Percentiles rank a stretch among this genome's conserved stretches.
These are phyloP conservation scores for Mamestra brassicae DNA, from an alignment of 2,888 invertebrate genomes.

Conservation along the genomic window DNA sequence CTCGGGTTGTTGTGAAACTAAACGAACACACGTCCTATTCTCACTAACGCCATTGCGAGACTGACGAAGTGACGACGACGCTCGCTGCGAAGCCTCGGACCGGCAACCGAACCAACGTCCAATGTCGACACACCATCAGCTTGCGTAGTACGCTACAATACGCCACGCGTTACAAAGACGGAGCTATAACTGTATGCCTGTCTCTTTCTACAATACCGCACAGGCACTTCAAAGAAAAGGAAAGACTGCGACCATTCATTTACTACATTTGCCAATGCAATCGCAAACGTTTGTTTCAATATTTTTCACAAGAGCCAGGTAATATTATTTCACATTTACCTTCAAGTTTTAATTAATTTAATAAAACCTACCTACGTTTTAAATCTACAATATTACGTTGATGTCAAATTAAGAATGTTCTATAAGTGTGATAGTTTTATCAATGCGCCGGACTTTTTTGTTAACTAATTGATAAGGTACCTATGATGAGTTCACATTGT, in stretches of 20 bases:
- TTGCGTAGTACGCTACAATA: conserved; percentile 89
- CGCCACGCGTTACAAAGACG: conserved; percentile 81
- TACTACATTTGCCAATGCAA: conserved; percentile 88
- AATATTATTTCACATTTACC: conserved; percentile 65
- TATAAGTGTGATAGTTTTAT: neutral
- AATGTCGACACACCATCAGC: conserved; percentile 91
- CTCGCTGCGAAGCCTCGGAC: conserved; percentile 85
- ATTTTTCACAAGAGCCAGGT: conserved; percentile 77
- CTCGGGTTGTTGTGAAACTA: conserved; percentile 88
- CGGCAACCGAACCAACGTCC: conserved; percentile 90
- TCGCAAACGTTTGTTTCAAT: conserved; percentile 82
- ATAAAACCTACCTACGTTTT: conserved; percentile 7
- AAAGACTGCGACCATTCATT: conserved; percentile 86
- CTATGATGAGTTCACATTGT: neutral
- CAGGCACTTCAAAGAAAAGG: conserved; percentile 69
- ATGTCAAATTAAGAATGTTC: neutral
- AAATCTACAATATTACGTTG: conserved; percentile 2
- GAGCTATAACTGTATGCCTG: conserved; percentile 64
- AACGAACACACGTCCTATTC: conserved; percentile 88
- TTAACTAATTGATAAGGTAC: neutral
- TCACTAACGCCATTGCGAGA: conserved; percentile 91
- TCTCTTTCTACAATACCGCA: conserved; percentile 78
- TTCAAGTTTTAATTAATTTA: conserved; percentile 56
- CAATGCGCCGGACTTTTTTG: neutral
- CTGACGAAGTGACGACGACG: conserved; percentile 82